Evolutionary conservation across 2,113 vertebrate species (phyloP).

Genomic region (Plestiodon gilberti): DNA sequence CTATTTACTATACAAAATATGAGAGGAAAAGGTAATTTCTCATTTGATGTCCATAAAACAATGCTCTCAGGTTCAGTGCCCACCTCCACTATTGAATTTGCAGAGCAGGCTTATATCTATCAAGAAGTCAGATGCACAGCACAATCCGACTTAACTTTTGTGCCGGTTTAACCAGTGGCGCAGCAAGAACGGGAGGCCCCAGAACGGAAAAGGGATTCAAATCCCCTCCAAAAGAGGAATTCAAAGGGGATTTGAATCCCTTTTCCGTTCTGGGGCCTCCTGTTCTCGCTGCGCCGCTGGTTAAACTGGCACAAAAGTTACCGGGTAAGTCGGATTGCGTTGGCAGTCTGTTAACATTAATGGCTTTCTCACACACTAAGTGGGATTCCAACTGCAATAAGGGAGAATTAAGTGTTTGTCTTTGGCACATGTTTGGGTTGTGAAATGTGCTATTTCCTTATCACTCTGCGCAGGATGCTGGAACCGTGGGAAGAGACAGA

Average conservation of each 20-base stretch:
- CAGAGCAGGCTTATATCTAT: background rate
- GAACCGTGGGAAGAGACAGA: background rate
- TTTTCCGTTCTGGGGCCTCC: too few relatives aligned
- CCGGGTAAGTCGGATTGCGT: too few relatives aligned
- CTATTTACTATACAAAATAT: background rate
- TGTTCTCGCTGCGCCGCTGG: too few relatives aligned
- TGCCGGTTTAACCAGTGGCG: too few relatives aligned
- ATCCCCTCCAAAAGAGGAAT: too few relatives aligned
- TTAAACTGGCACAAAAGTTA: too few relatives aligned
- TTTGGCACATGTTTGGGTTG: background rate
- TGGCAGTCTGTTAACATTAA: background rate
- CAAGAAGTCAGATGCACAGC: background rate
- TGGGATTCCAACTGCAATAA: background rate
- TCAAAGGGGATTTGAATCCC: too few relatives aligned
- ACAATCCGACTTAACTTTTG: too few relatives aligned
- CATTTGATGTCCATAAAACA: background rate
- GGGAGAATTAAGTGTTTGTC: background rate
- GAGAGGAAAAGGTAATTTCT: too few relatives aligned
- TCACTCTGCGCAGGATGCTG: background rate
- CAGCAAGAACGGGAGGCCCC: too few relatives aligned
- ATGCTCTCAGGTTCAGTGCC: background rate
- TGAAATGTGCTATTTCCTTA: constrained; percentile 23
- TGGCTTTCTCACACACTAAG: background rate
- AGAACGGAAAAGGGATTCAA: too few relatives aligned
- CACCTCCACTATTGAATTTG: background rate